A percentile compares a stretch with the other conserved stretches of the same genome.
Conservation (phyloP, 2,888 invertebrate species). For the Drosophila subsilvestris region DNA sequence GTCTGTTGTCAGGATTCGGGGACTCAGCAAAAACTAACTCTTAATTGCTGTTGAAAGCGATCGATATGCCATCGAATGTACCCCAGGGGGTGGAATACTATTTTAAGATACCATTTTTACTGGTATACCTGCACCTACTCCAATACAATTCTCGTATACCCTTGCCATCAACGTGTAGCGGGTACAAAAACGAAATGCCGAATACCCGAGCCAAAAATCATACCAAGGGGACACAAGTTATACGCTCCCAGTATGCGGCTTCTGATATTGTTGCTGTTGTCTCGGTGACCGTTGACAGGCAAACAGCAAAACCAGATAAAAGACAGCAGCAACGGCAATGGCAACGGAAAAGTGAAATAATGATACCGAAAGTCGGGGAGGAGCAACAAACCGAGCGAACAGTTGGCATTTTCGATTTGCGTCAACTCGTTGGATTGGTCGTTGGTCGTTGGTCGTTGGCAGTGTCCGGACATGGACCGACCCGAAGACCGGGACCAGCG, state of each 20-base stretch:
- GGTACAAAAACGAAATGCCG: too few relatives aligned
- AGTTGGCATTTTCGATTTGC: slow-evolving; percentile 76
- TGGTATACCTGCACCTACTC: too few relatives aligned
- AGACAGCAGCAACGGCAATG: slow-evolving; percentile 2
- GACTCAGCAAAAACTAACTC: too few relatives aligned
- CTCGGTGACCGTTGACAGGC: slow-evolving; percentile 39
- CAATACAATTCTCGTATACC: too few relatives aligned
- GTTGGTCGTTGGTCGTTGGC: slow-evolving; percentile 30
- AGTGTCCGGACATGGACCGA: slow-evolving; percentile 58
- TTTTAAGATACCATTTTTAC: too few relatives aligned
- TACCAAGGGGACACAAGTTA: neutral
- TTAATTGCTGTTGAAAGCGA: too few relatives aligned
- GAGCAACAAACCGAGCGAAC: slow-evolving; percentile 35
- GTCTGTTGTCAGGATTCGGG: too few relatives aligned
- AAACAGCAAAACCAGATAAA: slow-evolving; percentile 56
- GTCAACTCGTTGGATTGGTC: slow-evolving; percentile 58
- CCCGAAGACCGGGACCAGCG: slow-evolving; percentile 22
- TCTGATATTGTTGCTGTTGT: slow-evolving; percentile 2
- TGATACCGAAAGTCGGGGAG: slow-evolving; percentile 32
- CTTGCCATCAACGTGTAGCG: too few relatives aligned
- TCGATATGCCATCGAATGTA: neutral
- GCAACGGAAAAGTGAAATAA: slow-evolving; percentile 42
- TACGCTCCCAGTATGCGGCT: neutral
- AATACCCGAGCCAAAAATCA: slow-evolving; percentile 7
- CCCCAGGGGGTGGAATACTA: too few relatives aligned